These are phyloP conservation scores for Drosophila bifasciata DNA, from an alignment of 1,140 invertebrate species.

Conservation along the genomic window DNA sequence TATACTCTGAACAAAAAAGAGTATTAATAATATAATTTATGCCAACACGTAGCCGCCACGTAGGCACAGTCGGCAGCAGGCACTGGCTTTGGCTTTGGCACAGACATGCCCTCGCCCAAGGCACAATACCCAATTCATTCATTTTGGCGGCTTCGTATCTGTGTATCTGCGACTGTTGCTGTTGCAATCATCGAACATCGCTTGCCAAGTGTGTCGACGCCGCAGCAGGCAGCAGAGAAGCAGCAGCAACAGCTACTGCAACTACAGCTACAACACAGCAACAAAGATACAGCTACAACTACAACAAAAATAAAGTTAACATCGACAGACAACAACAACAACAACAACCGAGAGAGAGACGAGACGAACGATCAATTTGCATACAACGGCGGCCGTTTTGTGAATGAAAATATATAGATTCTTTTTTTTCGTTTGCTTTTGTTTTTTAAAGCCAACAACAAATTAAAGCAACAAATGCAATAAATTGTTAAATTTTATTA, in stretches of 20 bases:
- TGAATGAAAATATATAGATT: slow-evolving; percentile 65
- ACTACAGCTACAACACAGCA: slow-evolving; percentile 7
- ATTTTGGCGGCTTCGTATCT: slow-evolving; percentile 33
- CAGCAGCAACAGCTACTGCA: slow-evolving; percentile 40
- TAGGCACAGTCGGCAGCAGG: slow-evolving; percentile 42
- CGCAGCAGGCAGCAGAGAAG: slow-evolving; percentile 17
- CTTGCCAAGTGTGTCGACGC: slow-evolving; percentile 73
- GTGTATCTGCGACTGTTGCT: slow-evolving; percentile 24
- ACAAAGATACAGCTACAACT: slow-evolving; percentile 5
- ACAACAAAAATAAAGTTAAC: slow-evolving; percentile 52
- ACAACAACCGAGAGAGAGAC: slow-evolving; percentile 12
- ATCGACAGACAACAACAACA: slow-evolving; percentile 37
- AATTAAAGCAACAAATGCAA: slow-evolving; percentile 79
- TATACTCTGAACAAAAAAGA: slow-evolving; percentile 7
- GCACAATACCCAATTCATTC: slow-evolving; percentile 69
- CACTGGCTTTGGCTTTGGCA: slow-evolving; percentile 6
- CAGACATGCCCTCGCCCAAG: slow-evolving; percentile 52
- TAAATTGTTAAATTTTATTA: slow-evolving; percentile 83
- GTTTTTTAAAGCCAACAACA: slow-evolving; percentile 57
- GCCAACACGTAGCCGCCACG: slow-evolving; percentile 65
- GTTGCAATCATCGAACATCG: slow-evolving; percentile 74
- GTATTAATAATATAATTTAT: slow-evolving; percentile 66
- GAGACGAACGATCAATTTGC: slow-evolving; percentile 69
- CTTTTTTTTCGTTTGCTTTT: slow-evolving; percentile 17
- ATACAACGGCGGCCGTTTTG: slow-evolving; percentile 77